Evolutionary conservation across 1,140 invertebrate genomes (phyloP).

Genomic region (Pseudomyrmex gracilis): DNA sequence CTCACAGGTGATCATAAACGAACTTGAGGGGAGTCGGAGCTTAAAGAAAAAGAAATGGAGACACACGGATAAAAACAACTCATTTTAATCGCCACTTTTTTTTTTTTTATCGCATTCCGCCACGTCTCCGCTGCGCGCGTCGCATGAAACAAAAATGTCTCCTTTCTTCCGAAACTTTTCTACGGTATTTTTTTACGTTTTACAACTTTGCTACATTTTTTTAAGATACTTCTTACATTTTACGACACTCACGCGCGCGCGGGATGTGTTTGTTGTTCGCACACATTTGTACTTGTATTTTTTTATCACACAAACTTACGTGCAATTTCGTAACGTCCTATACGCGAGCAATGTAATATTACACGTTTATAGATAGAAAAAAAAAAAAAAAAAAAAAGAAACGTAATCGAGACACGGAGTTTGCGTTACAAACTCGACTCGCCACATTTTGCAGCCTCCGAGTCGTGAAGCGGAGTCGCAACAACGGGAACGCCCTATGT

Average conservation of each 20-base stretch:
- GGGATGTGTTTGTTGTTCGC: conserved; percentile 24
- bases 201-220: conserved; percentile 50
- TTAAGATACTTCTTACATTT: conserved; percentile 66
- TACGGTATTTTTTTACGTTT: conserved; percentile 63
- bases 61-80: no score
- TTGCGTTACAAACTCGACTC: conserved; percentile 75
- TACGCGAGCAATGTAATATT: conserved; percentile 46
- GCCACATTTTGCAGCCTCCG: conserved; percentile 74
- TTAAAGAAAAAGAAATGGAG: conserved; percentile 67
- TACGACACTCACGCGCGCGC: conserved; percentile 46
- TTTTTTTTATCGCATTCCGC: conserved; percentile 6
- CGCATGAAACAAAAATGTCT: conserved; percentile 1
- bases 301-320: conserved; percentile 52
- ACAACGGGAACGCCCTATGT: conserved; percentile 63
- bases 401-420: conserved; percentile 70
- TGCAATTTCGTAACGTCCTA: conserved; percentile 58
- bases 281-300: conserved; percentile 58
- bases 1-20: conserved; percentile 73
- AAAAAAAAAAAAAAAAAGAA: no score
- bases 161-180: conserved; percentile 29
- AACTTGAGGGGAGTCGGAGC: conserved; percentile 70
- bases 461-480: conserved; percentile 65
- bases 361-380: conserved; percentile 58
- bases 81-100: conserved; percentile 51
- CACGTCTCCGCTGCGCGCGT: not conserved